Percentiles rank a stretch among this genome's conserved stretches.
Evolutionary conservation across 2,888 invertebrate species (phyloP).

Genomic region (Folsomia candida): DNA sequence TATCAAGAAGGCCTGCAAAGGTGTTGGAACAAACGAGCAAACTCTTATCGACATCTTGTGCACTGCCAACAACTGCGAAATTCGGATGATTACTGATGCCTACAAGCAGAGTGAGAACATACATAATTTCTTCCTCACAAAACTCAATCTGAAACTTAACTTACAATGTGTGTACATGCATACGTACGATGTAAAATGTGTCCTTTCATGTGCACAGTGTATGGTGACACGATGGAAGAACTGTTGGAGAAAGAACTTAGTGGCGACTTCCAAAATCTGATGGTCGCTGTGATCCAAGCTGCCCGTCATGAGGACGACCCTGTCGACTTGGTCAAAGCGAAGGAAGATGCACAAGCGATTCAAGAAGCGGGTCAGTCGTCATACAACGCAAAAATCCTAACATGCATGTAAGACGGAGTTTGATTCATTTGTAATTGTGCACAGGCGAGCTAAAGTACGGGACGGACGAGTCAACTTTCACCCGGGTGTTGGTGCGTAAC

Average conservation of each 20-base stretch:
- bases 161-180: no score
- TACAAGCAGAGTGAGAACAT: conserved; percentile 51
- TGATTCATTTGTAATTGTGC: neutral
- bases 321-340: conserved; percentile 41
- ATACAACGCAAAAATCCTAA: no score
- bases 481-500: conserved; percentile 54
- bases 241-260: conserved; percentile 57
- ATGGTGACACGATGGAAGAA: conserved; percentile 54
- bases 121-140: conserved; percentile 14
- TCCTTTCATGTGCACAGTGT: conserved; percentile 47
- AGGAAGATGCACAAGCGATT: conserved; percentile 45
- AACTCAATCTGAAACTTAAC: no score
- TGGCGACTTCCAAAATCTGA: conserved; percentile 58
- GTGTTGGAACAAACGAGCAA: conserved; percentile 55
- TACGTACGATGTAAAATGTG: no score
- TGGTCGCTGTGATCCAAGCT: conserved; percentile 54
- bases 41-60: conserved; percentile 57
- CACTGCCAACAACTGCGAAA: conserved; percentile 55
- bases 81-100: conserved; percentile 49
- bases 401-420: no score
- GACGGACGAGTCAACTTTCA: conserved; percentile 54
- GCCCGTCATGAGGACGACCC: conserved; percentile 47
- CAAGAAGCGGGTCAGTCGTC: conserved; percentile 48
- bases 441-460: conserved; percentile 52
- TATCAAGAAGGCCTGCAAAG: conserved; percentile 56